Base-by-base conservation (phyloP, 2,113 vertebrate genomes). In the Ellobius talpinus region DNA sequence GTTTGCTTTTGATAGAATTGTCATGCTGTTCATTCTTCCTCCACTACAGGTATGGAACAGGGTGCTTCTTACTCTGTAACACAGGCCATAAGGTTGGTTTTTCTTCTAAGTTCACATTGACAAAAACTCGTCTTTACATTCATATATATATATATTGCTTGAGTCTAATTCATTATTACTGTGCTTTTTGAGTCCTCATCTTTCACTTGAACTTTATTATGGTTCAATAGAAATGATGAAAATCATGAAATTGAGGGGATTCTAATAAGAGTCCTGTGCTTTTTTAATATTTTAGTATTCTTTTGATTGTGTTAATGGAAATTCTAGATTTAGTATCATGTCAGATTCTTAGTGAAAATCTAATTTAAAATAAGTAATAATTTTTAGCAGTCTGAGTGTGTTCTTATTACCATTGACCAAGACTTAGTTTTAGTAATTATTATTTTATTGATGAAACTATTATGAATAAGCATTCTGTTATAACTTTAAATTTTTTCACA, bases 41-140 rank as follows among this genome's bases (percentile, higher is more conserved):
- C 93, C 91, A 61, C 76, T 96, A 8, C 97, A 99, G 99, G 96
- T 99, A 99, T 4, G 99, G 99, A 91, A 99, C 99, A 36, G 99
- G 99, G 19, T 99, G 99, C 97, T 99, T 99, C 98, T 98, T 99
- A 97, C 99, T 99, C 84, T 99, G 98, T 97, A 99, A 99, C 87
- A 99, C 99, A 76, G 99, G 99, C 55, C 98, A 97, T 90, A 99
- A 99, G 99, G 99, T 99, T 97, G 97, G 98, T 98, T 95, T 81
- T 82, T 89, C 84, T 66, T 88, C 76, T 82, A 66, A 87, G 87
- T 94, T 77, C 68, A 89, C 36, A 78, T 81, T 93, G 24, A 47
- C 90, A 61, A 68, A 85, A 85, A 63, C 31, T 91, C 70, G 91
- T 89, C 58, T 94, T 93, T 79, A 96, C 74, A 17, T 78, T 96